phyloP scores from a whole-genome alignment of 2,888 invertebrate genomes.

The Notocelia uddmanniana region DNA sequence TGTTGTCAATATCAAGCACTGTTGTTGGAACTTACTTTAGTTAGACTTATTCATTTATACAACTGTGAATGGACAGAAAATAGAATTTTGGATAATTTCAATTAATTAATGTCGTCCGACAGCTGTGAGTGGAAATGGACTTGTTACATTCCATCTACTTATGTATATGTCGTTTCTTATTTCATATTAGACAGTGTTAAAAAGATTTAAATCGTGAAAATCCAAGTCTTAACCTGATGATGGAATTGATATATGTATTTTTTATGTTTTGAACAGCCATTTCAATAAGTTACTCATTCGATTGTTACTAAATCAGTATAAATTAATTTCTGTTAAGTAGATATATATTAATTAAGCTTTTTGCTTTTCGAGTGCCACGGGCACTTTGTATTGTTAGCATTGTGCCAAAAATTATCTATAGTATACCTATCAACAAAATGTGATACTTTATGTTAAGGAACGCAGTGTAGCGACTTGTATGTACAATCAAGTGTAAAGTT shows the following conservation, averaged over 20 bases:
- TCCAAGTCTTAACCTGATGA: not conserved
- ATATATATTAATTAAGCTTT: not conserved
- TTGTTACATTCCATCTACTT: too few relatives aligned
- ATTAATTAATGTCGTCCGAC: too few relatives aligned
- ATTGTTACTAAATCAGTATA: not conserved
- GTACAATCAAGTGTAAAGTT: not conserved
- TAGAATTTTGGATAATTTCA: too few relatives aligned
- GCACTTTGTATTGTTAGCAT: slow-evolving; percentile 12
- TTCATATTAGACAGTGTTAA: too few relatives aligned
- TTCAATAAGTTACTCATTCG: not conserved
- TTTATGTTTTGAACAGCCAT: not conserved
- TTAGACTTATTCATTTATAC: too few relatives aligned
- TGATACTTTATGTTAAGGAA: slow-evolving; percentile 4
- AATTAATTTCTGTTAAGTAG: not conserved
- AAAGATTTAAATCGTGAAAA: too few relatives aligned
- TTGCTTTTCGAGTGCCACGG: not conserved
- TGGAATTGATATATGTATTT: not conserved
- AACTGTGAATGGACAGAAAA: too few relatives aligned
- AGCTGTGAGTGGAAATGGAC: too few relatives aligned
- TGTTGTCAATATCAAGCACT: too few relatives aligned
- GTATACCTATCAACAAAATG: slow-evolving; percentile 3
- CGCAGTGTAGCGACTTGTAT: not conserved
- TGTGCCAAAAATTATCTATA: slow-evolving; percentile 23
- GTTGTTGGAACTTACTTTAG: too few relatives aligned
- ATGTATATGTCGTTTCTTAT: too few relatives aligned